Base-by-base conservation (phyloP, 2,888 invertebrate species). In the Syrista parreyssii region DNA sequence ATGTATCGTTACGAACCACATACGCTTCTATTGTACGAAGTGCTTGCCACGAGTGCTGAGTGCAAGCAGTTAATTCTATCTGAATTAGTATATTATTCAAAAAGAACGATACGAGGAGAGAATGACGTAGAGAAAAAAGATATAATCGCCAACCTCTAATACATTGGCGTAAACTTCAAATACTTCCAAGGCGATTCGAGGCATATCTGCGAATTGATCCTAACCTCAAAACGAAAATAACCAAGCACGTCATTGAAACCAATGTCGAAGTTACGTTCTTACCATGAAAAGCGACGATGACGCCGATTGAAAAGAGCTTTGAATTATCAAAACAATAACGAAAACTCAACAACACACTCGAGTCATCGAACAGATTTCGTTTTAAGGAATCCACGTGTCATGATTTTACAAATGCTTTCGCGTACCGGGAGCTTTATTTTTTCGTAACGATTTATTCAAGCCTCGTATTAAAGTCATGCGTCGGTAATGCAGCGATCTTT, bases 11-110 rank as follows among this genome's bases (percentile, higher is more conserved):
- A 85, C 79, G 84, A 87, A 88, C 40, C 84, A 82, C 84, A 88
- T 89, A 88, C 86, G 88, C 88, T 88, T 89, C 83, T 85, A 82
- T 82, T 81, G 85, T 85, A 84, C 84, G 85, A 87, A 85, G 83
- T 86, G 85, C 85, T 87, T 85, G 82, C 80, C 79, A 80, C 80
- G 82, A 79, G 79, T 82, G 82, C 83, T 80, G 78, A 78, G 83
- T 83, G 81, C 84, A 82, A 82, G 82, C 84, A 86, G 71, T 71
- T 30, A 69, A 31, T 69, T 71, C 71, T 32, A 15, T 71, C 31
- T 71, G 71, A 55, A 55, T 31, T 32, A 71, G 71, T 71, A 71
- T 71, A 71, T 71, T 32, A 31, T 32, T 30, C 30, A 12, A 6
- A 4, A 55, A 73, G 71, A 76, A 40, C 72, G 23, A 71, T 4